Conservation (phyloP, 2,888 invertebrate species). For the Pheosia tremula region DNA sequence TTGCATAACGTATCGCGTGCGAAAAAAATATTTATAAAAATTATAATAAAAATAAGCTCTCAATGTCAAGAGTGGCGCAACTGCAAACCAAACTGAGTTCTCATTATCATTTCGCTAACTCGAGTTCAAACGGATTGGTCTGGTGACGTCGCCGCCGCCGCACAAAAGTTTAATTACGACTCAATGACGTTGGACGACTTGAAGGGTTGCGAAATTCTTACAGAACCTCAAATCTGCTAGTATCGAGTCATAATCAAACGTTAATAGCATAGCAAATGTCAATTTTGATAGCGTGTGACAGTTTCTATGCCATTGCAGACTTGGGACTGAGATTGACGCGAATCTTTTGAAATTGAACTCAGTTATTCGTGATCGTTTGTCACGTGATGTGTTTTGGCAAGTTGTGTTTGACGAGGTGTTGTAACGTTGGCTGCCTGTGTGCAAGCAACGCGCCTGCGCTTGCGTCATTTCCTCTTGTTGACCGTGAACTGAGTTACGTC, state of each 20-base stretch:
- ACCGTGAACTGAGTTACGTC: slow-evolving; percentile 82
- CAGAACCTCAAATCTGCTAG: background rate
- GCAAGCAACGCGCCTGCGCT: slow-evolving; percentile 64
- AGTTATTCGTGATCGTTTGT: slow-evolving; percentile 34
- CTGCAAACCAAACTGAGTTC: slow-evolving; percentile 37
- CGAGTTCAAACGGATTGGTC: slow-evolving; percentile 19
- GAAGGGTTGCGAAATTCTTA: slow-evolving; percentile 26
- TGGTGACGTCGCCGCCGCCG: slow-evolving; percentile 22
- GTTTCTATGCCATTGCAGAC: no score
- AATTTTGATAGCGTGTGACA: no score
- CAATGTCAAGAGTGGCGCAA: slow-evolving; percentile 55
- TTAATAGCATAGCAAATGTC: no score
- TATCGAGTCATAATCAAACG: no score
- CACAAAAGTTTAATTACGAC: slow-evolving; percentile 40
- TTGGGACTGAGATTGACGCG: slow-evolving; percentile 13
- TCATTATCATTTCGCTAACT: slow-evolving; percentile 45
- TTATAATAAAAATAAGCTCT: slow-evolving; percentile 32
- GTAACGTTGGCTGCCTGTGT: slow-evolving; percentile 55
- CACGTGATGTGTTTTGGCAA: slow-evolving; percentile 66
- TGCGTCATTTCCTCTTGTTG: slow-evolving; percentile 82
- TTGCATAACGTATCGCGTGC: slow-evolving; percentile 24
- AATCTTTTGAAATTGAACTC: slow-evolving; percentile 38
- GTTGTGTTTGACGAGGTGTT: slow-evolving; percentile 53
- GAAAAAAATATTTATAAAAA: slow-evolving; percentile 29
- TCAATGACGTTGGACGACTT: slow-evolving; percentile 25